These are phyloP conservation scores for Erpornis zantholeuca DNA, from an alignment of 2,113 vertebrate genomes.

Conservation along the genomic window DNA sequence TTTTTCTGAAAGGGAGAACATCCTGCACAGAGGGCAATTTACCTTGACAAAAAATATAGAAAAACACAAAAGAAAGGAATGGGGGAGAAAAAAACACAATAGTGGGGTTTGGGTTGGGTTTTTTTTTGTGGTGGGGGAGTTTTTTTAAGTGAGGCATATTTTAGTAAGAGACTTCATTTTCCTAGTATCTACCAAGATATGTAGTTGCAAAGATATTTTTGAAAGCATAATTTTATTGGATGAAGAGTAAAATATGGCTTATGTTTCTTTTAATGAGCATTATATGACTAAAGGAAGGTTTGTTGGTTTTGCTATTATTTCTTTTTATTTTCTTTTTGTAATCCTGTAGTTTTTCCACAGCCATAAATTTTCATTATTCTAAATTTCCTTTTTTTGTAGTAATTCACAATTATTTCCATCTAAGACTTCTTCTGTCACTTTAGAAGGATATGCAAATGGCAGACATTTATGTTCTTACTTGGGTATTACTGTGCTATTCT, in stretches of 20 bases:
- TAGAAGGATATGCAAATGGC: background rate
- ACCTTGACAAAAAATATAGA: background rate
- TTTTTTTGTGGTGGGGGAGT: fast-evolving
- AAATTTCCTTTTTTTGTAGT: background rate
- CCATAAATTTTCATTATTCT: background rate
- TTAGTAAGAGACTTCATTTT: background rate
- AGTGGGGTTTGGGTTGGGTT: fast-evolving
- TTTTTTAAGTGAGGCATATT: background rate
- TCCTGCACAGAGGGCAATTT: background rate
- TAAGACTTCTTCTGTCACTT: background rate
- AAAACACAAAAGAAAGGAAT: background rate
- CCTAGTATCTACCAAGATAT: background rate
- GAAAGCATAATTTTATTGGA: background rate
- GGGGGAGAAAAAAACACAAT: background rate
- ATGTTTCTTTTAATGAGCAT: background rate
- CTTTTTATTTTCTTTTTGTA: background rate
- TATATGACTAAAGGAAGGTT: background rate
- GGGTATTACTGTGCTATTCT: background rate
- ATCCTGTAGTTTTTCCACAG: background rate
- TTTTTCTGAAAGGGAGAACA: background rate
- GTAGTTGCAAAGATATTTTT: background rate
- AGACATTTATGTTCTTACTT: background rate
- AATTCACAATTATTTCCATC: background rate
- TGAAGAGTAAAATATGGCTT: background rate
- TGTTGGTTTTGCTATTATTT: background rate